Base-by-base conservation (phyloP, 2,797 vertebrate genomes). In the Bovichtus variegatus region DNA sequence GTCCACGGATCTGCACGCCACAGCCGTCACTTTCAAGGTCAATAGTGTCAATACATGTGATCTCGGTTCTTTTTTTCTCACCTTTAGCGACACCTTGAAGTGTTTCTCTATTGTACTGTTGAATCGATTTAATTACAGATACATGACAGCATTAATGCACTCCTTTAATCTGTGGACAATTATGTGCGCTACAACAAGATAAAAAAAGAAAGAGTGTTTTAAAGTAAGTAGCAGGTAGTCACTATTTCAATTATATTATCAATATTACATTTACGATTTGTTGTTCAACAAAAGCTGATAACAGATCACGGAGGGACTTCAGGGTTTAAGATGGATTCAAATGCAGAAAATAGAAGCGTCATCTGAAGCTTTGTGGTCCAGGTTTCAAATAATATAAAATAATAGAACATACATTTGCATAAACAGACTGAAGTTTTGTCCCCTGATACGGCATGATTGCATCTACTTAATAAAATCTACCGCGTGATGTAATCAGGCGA, bases 1-100 rank as follows among this genome's bases (percentile, higher is more conserved):
- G 21, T 43, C 40, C 23, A 73, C 12, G 7, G 70, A 66, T 18
- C 68, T 44, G 57, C 49, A 76, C 29, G 74, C 81, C 76, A 62
- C 57, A 74, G 12, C 25, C 49, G 63, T 67, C 71, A 57, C 47
- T 63, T 54, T 54, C 51, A 49, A 71, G 61, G 71, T 67, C 74
- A 27, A 46, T 1, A 34, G 23, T 6, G 13, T 61, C 57, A 62
- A 68, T 38, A 43, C 25, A 71, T 49, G 10, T 21, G 12, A 43
- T 50, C 36, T 29, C 27, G 2, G 3, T n/a, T 27, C 4, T 13
- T 38, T 53, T 44, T 63, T 0, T 23, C 46, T 40, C 8, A 71
- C 53, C 27, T 41, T n/a, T 9, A 25, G 16, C 65, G 41, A 34
- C 6, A 61, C 29, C 16, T 34, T 58, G 25, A 25, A 29, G 9